These are phyloP conservation scores for Siderastrea siderea DNA, from an alignment of 92 coral and sea anemone species.

Conservation along the genomic window DNA sequence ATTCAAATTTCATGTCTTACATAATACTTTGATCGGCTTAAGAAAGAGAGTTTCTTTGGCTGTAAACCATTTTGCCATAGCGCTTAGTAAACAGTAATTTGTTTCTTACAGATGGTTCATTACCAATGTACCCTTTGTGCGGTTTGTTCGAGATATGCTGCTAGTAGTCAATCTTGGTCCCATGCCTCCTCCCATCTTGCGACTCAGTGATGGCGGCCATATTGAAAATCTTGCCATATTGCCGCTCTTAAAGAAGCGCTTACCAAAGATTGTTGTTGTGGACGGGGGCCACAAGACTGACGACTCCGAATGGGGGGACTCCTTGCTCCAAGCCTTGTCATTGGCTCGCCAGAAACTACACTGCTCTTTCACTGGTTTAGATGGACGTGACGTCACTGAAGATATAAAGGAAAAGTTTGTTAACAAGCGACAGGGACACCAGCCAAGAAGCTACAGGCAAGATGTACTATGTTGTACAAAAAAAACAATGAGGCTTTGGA, in stretches of 20 bases:
- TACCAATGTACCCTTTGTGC: conserved; percentile 51
- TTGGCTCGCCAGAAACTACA: conserved; percentile 72
- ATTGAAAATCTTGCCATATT: conserved; percentile 50
- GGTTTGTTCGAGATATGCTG: conserved; percentile 67
- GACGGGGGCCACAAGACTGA: conserved; percentile 60
- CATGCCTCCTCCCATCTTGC: conserved; percentile 70
- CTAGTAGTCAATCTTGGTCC: conserved; percentile 61
- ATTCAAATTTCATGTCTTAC: no score
- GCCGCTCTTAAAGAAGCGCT: not conserved
- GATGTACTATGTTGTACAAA: no score
- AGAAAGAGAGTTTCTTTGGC: no score
- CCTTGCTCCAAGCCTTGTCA: conserved; percentile 54
- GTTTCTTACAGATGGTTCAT: conserved; percentile 59
- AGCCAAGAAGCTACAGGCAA: conserved; percentile 48
- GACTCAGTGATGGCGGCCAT: conserved; percentile 86
- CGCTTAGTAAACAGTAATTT: no score
- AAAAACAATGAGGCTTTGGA: no score
- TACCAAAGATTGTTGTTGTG: conserved; percentile 62
- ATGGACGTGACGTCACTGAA: conserved; percentile 58
- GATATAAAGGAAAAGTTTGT: conserved; percentile 55
- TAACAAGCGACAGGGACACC: conserved; percentile 15
- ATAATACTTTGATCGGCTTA: no score
- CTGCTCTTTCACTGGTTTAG: conserved; percentile 31
- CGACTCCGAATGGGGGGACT: conserved; percentile 44
- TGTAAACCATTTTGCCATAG: no score